Percentiles rank a stretch among this genome's conserved stretches.
These are phyloP conservation scores for Amphimallon solstitiale DNA, from an alignment of 2,888 invertebrate species.

Conservation along the genomic window DNA sequence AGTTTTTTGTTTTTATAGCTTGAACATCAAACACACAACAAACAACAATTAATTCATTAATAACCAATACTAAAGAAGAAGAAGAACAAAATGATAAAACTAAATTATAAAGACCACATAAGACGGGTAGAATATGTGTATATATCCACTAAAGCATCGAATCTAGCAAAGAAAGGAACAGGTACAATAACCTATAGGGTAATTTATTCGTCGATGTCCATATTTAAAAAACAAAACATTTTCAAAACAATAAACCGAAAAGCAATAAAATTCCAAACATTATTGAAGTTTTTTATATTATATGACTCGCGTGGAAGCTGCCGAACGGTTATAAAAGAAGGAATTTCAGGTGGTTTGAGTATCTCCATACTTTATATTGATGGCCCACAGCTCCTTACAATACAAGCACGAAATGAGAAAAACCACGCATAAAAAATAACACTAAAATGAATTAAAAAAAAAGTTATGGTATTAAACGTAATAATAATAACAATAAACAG, in stretches of 20 bases:
- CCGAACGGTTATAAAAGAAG: slow-evolving; percentile 5
- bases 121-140: too few species aligned
- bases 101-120: too few species aligned
- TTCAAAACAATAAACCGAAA: slow-evolving; percentile 26
- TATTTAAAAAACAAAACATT: slow-evolving; percentile 11
- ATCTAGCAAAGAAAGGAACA: too few species aligned
- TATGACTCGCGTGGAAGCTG: not conserved
- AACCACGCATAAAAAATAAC: not conserved
- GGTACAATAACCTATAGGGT: too few species aligned
- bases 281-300: slow-evolving; percentile 12
- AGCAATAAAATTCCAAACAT: slow-evolving; percentile 21
- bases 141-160: too few species aligned
- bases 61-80: too few species aligned
- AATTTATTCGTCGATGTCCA: too few species aligned
- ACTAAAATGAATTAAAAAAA: not conserved
- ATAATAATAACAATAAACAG: slow-evolving; percentile 24
- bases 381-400: not conserved
- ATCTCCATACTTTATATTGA: slow-evolving; percentile 5
- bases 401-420: too few species aligned
- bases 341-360: slow-evolving; percentile 8
- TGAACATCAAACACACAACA: too few species aligned
- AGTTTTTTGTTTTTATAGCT: too few species aligned
- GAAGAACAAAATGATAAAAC: too few species aligned
- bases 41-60: too few species aligned
- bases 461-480: not conserved